Base-by-base conservation (phyloP, 2,113 vertebrate genomes). In the Porphyrio hochstetteri region DNA sequence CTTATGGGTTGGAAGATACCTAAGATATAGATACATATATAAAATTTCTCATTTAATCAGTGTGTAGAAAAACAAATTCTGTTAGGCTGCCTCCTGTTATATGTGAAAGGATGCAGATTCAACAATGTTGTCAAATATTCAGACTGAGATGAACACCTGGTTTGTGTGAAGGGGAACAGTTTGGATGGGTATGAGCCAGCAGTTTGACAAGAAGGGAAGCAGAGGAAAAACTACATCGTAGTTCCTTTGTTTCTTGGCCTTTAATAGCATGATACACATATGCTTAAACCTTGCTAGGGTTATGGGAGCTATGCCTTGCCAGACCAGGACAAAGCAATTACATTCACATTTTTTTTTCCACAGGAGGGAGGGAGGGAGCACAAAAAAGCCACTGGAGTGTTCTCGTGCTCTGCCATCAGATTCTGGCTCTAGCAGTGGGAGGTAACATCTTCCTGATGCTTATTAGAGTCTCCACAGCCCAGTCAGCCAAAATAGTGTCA, bases 301-400 rank as follows among this genome's bases (percentile, higher is more conserved):
- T 23, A 31, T 23, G 72, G n/a, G 21, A 72, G 13, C 17, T 63
- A n/a, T 31, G 27, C 25, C 16, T 23, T 21, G 23, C 13, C 21
- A 78, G 33, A 35, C 10, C 20, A 70, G 72, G 94, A 76, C 91
- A 90, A 95, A 91, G 71, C 92, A 86, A 82, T 44, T 78, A 31
- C 56, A 67, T 95, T 92, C 60, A 82, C 92, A 83, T 69, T 46
- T 44, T 44, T 83, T 35, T 90, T 68, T 82, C 86, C 40, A 9
- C 82, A 60, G 81, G 72, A 71, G 50, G 13, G 27, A 16, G 29
- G 24, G 19, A 27, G 4, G 8, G 14, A 20, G 5, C 20, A 69
- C 31, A 25, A 74, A 90, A 50, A 50, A 63, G 4, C 10, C 56
- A 56, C 17, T n/a, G 42, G 42, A 81, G 38, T 13, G 27, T 9